Percentiles rank a stretch among this genome's conserved stretches.
Conservation (phyloP, 2,888 invertebrate genomes). For the Thalpophila matura region DNA sequence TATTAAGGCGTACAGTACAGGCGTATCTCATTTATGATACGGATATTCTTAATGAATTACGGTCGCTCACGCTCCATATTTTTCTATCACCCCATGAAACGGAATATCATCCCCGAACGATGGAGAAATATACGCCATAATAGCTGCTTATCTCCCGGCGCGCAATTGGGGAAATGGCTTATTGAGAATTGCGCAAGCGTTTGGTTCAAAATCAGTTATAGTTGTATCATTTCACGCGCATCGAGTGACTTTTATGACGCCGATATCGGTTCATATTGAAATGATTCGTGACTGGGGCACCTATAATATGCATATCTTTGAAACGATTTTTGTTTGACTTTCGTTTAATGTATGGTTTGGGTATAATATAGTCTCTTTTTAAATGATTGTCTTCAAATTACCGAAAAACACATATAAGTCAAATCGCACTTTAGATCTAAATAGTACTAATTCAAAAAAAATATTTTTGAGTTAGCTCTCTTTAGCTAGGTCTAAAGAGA, state of each 20-base stretch:
- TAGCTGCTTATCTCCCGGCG: constrained; percentile 44
- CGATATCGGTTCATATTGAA: constrained; percentile 13
- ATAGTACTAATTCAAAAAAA: no score
- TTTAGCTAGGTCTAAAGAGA: no score
- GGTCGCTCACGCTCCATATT: constrained; percentile 32
- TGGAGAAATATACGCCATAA: constrained; percentile 47
- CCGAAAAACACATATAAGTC: no score
- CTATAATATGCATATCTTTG: no score
- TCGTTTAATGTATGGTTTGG: neutral
- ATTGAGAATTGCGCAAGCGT: constrained; percentile 50
- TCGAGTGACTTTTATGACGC: constrained; percentile 13
- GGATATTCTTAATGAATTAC: constrained; percentile 54
- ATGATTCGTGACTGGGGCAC: neutral
- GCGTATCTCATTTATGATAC: constrained; percentile 17
- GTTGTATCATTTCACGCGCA: constrained; percentile 16
- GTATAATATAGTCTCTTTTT: neutral
- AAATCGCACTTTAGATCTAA: no score
- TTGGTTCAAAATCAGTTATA: constrained; percentile 31
- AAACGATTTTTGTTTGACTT: neutral
- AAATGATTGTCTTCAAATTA: neutral
- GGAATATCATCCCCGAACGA: constrained; percentile 35
- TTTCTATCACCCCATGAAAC: constrained; percentile 45
- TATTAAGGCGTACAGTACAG: constrained; percentile 26
- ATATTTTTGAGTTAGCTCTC: no score
- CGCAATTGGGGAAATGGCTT: constrained; percentile 42